Base-by-base conservation (phyloP, 2,888 invertebrate genomes). In the Aphelenchoides bicaudatus region DNA sequence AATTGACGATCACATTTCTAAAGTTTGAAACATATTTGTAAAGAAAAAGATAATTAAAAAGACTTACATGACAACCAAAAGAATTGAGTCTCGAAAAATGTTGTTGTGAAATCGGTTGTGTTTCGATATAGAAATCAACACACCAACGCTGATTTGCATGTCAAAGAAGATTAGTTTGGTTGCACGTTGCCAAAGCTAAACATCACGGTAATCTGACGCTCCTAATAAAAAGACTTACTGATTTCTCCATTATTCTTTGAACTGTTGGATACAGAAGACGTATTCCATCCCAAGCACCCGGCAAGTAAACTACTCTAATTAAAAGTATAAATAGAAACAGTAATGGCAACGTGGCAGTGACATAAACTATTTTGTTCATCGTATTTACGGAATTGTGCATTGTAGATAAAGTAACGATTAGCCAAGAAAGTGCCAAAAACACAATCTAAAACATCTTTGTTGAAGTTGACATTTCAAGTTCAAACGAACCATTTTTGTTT, bases 121-220 rank as follows among this genome's bases (percentile, higher is more conserved):
- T 23, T 58, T 57, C 16, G 59, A 27, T 21, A 57, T 57, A 1
- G 57, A 57, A 39, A 57, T 57, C 27, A 57, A 34, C 8, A 57
- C 57, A 3, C 57, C 57, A 13, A 57, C 57, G n/a, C 57, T 39
- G 37, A 57, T 58, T 30, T 57, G 57, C 58, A 57, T 58, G 30
- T 57, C 57, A 27, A 57, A 57, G 43, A 57, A 57, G 29, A 58
- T 37, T 27, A 57, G 21, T 19, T 57, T 57, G 30, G 57, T 39
- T 25, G 57, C 57, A 27, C 38, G 55, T 28, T 58, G 27, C 57
- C 57, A 57, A 16, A 57, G 28, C 54, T 53, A 52, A 52, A 52
- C 10, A 28, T 16, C 10, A 50, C n/a, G 52, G 46, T 2, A 28
- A n/a, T 16, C 2, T 48, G 30, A 28, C 5, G 5, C 10, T 13